These are phyloP conservation scores for Drosophila willistoni DNA, from an alignment of 1,140 invertebrate genomes.

Conservation along the genomic window DNA sequence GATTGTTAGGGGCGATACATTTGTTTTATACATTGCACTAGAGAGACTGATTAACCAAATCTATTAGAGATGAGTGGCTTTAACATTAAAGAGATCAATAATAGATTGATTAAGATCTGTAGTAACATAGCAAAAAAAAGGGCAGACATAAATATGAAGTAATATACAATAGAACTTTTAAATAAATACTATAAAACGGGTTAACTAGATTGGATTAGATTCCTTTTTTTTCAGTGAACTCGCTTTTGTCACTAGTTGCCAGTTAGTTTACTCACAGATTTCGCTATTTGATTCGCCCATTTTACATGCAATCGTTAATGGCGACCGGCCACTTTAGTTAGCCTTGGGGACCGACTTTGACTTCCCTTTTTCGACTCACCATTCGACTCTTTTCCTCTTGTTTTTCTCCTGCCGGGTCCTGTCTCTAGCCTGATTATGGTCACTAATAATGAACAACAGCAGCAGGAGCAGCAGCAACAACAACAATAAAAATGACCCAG, in stretches of 20 bases:
- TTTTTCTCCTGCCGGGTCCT: not conserved
- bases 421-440: conserved; percentile 8
- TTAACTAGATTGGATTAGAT: too few relatives aligned
- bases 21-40: too few relatives aligned
- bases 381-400: not conserved
- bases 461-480: not conserved
- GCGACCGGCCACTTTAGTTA: conserved; percentile 3
- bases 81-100: too few relatives aligned
- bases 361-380: not conserved
- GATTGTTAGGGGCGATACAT: too few relatives aligned
- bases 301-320: conserved; percentile 9
- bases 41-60: too few relatives aligned
- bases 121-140: too few relatives aligned
- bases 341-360: not conserved
- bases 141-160: too few relatives aligned
- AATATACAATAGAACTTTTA: too few relatives aligned
- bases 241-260: not conserved
- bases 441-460: conserved; percentile 10
- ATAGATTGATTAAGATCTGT: too few relatives aligned
- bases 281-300: not conserved
- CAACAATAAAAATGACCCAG: not conserved
- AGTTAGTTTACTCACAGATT: conserved; percentile 4
- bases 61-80: too few relatives aligned
- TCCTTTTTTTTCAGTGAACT: not conserved
- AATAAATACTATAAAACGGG: too few relatives aligned